Base-by-base conservation (phyloP, 2,797 vertebrate genomes). In the Molossus alvarezi region DNA sequence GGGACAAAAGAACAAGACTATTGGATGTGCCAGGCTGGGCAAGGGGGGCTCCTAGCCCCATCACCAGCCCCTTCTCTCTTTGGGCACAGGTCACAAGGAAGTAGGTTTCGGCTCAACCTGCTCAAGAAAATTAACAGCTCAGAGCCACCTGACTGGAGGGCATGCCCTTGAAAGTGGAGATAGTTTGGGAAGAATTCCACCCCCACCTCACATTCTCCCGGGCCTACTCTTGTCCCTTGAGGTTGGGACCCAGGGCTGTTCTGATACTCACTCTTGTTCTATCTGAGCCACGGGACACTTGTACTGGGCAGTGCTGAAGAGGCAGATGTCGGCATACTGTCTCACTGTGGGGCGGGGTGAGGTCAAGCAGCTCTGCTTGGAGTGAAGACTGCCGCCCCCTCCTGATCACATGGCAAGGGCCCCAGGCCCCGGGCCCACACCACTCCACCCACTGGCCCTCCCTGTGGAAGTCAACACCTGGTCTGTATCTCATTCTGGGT, bases 291-390 rank as follows among this genome's bases (percentile, higher is more conserved):
- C 99, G 0, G 99, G 98, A 95, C 99, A 99, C 98, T 99, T 99
- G 97, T 99, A 99, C 98, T 99, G 99, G 37, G 99, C 99, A 0
- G 98, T 99, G 98, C 99, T 99, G 98, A 99, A 99, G 93, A 99
- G 98, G 98, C 99, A 99, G 98, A 99, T 99, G 98, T 99, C 99
- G 0, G 99, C 99, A 25, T 98, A 99, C 95, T 99, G 99, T 97
- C 99, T 98, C 97, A 99, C 99, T 99, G 98, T 82, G 48, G 92
- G 75, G 73, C 0, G 9, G 64, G 92, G 90, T 1, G 13, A 41
- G 33, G 57, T 82, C 37, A 21, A 72, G 86, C 14, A 21, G 48
- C 92, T 96, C 69, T 91, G 97, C 89, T 90, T 60, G 89, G 96
- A 48, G 48, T 58, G 25, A 82, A 89, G 80, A 62, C 82, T 20